Percentiles rank a stretch among this genome's conserved stretches.
Conservation (phyloP, 2,797 vertebrate genomes). For the Pipistrellus pipistrellus region DNA sequence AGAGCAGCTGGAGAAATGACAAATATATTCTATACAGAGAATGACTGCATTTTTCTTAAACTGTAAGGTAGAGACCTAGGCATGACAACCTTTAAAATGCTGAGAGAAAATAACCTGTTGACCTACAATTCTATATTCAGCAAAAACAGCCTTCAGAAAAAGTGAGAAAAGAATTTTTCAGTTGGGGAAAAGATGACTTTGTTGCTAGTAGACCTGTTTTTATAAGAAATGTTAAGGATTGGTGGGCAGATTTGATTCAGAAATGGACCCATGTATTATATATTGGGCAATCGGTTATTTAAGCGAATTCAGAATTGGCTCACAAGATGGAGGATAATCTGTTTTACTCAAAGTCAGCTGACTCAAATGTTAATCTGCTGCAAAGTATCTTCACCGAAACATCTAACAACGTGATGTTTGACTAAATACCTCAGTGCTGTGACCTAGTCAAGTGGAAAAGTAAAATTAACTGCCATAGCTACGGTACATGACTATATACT, state of each 20-base stretch:
- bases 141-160: conserved; percentile 42
- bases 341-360: background rate
- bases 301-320: background rate
- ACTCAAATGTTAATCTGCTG: background rate
- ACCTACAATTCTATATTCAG: background rate
- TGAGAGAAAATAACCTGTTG: background rate
- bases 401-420: background rate
- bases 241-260: background rate
- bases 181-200: background rate
- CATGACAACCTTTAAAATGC: background rate
- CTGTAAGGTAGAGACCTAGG: background rate
- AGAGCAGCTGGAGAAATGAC: background rate
- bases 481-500: background rate
- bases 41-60: background rate
- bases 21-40: background rate
- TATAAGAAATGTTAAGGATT: background rate
- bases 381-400: background rate
- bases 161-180: conserved; percentile 9
- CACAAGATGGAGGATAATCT: background rate
- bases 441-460: background rate
- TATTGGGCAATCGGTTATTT: background rate
- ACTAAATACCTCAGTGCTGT: background rate
- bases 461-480: background rate
- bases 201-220: background rate
- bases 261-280: background rate